These are phyloP conservation scores for Pectinophora gossypiella DNA, from an alignment of 1,140 invertebrate genomes.

Conservation along the genomic window DNA sequence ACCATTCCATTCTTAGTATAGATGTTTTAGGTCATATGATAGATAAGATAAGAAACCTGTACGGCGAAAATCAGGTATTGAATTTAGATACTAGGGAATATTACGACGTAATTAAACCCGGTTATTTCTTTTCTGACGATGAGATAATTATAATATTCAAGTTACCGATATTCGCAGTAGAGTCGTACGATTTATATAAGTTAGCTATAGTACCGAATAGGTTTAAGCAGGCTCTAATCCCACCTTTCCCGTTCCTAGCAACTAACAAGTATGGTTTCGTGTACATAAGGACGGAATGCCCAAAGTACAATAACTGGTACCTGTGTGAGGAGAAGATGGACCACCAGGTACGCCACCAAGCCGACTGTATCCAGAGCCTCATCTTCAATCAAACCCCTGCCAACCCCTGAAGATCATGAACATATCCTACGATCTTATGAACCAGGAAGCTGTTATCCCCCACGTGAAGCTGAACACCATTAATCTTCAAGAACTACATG, in stretches of 20 bases:
- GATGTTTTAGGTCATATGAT: not conserved
- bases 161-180: no score
- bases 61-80: not conserved
- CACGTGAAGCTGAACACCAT: no score
- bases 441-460: no score
- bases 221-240: slow-evolving; percentile 21
- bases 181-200: not conserved
- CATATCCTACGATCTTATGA: no score
- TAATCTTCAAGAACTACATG: no score
- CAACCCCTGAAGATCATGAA: slow-evolving; percentile 23
- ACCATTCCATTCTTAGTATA: not conserved
- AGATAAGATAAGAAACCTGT: not conserved
- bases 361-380: slow-evolving; percentile 23
- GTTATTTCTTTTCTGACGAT: no score
- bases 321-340: slow-evolving; percentile 17
- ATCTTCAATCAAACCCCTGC: slow-evolving; percentile 17
- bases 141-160: no score
- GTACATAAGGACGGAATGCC: slow-evolving; percentile 30
- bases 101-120: no score
- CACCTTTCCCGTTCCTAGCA: slow-evolving; percentile 29
- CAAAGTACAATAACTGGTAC: slow-evolving; percentile 21
- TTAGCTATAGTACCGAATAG: slow-evolving; percentile 18
- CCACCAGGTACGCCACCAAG: slow-evolving; percentile 14
- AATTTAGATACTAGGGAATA: not conserved
- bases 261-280: slow-evolving; percentile 21